Conservation (phyloP, 1,140 invertebrate species). For the Cryptotermes secundus region DNA sequence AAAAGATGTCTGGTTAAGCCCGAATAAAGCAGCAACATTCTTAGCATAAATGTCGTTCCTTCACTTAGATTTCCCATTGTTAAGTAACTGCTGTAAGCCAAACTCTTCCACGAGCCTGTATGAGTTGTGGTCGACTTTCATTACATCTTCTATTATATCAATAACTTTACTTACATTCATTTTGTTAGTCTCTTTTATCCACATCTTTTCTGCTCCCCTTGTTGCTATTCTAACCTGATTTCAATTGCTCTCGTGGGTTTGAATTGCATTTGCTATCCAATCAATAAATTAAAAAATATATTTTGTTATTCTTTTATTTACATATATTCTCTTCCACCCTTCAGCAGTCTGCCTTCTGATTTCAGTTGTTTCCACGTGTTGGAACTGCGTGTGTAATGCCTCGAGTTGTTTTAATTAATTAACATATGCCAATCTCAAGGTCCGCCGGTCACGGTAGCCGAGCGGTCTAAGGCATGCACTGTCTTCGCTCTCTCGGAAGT, state of each 20-base stretch:
- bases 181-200: neutral
- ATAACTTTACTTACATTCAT: neutral
- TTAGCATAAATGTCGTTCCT: neutral
- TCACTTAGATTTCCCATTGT: neutral
- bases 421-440: neutral
- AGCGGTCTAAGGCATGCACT: too few species aligned
- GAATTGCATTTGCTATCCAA: too few species aligned
- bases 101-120: neutral
- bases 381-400: neutral
- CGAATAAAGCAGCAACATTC: neutral
- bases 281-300: too few species aligned
- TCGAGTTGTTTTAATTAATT: neutral
- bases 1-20: neutral
- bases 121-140: neutral
- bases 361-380: neutral
- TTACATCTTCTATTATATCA: neutral
- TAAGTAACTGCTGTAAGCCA: neutral
- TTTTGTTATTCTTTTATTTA: too few species aligned
- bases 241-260: too few species aligned
- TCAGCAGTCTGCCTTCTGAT: too few species aligned
- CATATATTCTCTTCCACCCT: too few species aligned
- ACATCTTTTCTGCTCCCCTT: neutral
- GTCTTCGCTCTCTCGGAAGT: too few species aligned
- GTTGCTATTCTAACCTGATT: neutral
- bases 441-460: too few species aligned